Conservation (phyloP, 2,113 vertebrate species). For the Apaloderma vittatum region DNA sequence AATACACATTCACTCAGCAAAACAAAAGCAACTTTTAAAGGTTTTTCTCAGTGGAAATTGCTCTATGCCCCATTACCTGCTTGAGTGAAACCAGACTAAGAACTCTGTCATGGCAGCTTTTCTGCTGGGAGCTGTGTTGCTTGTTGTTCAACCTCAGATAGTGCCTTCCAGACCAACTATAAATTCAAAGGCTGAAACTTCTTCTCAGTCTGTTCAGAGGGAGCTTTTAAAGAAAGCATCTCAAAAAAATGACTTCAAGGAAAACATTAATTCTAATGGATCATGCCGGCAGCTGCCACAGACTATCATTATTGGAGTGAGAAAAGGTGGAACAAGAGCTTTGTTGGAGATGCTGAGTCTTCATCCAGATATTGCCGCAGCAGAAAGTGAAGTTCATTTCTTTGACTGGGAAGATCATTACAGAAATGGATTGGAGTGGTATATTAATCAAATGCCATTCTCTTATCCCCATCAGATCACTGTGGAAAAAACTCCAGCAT, state of each 20-base stretch:
- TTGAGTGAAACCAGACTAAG: conserved; percentile 83
- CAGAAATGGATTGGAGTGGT: conserved; percentile 90
- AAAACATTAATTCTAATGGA: conserved; percentile 79
- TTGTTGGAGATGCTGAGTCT: conserved; percentile 97
- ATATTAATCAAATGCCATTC: conserved; percentile 93
- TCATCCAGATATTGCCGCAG: conserved; percentile 88
- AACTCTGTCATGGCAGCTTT: conserved; percentile 89
- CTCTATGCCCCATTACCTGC: conserved; percentile 76
- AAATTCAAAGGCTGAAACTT: not conserved
- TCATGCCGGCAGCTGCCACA: conserved; percentile 87
- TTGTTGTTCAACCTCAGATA: conserved; percentile 83
- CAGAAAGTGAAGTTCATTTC: conserved; percentile 96
- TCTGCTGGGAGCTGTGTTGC: conserved; percentile 88
- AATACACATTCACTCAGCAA: conserved; percentile 17
- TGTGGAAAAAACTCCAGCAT: conserved; percentile 96
- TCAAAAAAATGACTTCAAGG: conserved; percentile 25
- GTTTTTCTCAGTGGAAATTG: conserved; percentile 72
- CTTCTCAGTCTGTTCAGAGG: conserved; percentile 43
- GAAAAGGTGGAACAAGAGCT: conserved; percentile 95
- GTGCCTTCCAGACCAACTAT: conserved; percentile 80
- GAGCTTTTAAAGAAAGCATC: conserved; percentile 56
- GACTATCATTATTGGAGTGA: conserved; percentile 94
- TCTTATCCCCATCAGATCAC: conserved; percentile 89
- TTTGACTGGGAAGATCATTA: conserved; percentile 97
- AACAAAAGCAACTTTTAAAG: conserved; percentile 59